Base-by-base conservation (phyloP, 2,113 vertebrate species). In the Ptilonorhynchus violaceus region DNA sequence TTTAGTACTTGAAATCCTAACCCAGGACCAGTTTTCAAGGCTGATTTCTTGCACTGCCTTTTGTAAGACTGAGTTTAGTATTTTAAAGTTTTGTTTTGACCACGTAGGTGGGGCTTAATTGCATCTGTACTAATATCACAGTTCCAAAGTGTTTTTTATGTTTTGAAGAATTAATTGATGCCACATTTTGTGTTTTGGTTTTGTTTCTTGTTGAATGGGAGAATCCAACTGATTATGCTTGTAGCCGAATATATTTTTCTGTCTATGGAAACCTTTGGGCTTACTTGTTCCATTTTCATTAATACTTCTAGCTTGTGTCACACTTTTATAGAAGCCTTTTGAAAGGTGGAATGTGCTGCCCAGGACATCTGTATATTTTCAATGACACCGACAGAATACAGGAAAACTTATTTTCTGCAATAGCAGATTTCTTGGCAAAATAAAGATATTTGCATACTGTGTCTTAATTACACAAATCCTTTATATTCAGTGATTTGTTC, bases 401-500 rank as follows among this genome's bases (percentile, higher is more conserved):
- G 49, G 14, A 74, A 66, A 93, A 22, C 31, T 37, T n/a, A 1
- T 18, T 60, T 93, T 73, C n/a, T 91, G 33, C 56, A 63, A 11
- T 35, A 73, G 46, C n/a, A 70, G 30, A 50, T 67, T 75, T 91
- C 52, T 89, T 90, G 63, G 69, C 35, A 77, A 75, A 86, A 25
- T 41, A 17, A 80, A 78, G 41, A 13, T 85, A 62, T n/a, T 93
- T 93, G 76, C 56, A 25, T 75, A 22, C n/a, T 80, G 76, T 16
- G 33, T 89, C 60, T 89, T 85, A 94, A 79, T 88, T 64, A 25
- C 56, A 60, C 69, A 74, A 80, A 69, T 82, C 55, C 33, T 75
- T 91, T 91, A 7, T 89, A 73, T 52, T 83, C 62, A 74, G 60
- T 60, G 42, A 59, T 95, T 89, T 91, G 67, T 93, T 92, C 77